These are phyloP conservation scores for Pelobates fuscus DNA, from an alignment of 2,113 vertebrate genomes.

Conservation along the genomic window DNA sequence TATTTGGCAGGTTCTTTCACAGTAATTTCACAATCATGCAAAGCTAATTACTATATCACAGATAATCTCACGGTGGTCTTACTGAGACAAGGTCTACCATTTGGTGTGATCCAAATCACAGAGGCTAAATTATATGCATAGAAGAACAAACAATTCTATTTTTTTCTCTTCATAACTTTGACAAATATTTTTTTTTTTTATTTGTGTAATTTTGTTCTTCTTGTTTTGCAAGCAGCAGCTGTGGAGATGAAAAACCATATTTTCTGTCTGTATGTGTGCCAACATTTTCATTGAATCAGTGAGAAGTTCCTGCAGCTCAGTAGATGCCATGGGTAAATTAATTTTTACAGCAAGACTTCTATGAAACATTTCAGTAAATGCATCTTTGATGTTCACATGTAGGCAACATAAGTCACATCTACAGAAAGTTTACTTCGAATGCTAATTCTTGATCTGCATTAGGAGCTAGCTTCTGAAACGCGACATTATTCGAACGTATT, in stretches of 20 bases:
- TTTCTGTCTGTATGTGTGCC: constrained; percentile 5
- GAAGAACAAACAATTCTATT: background rate
- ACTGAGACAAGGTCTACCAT: too few species aligned
- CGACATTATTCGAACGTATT: too few species aligned
- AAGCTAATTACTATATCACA: too few species aligned
- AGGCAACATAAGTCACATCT: background rate
- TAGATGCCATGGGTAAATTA: too few species aligned
- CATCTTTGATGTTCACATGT: background rate
- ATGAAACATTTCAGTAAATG: background rate
- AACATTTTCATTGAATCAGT: constrained; percentile 5
- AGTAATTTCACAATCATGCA: too few species aligned
- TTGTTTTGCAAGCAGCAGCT: constrained; percentile 10
- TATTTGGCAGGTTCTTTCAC: too few species aligned
- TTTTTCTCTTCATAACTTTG: too few species aligned
- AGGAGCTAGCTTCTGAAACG: too few species aligned
- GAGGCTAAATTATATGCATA: background rate
- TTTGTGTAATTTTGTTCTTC: background rate
- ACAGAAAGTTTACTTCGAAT: background rate
- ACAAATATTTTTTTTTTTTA: background rate
- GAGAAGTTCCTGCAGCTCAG: constrained; percentile 3
- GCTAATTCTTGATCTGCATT: background rate
- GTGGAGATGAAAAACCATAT: constrained; percentile 11
- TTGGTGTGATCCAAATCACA: too few species aligned
- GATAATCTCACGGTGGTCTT: too few species aligned
- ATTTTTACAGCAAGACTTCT: constrained; percentile 15